phyloP scores from a whole-genome alignment of 2,113 vertebrate species.

The Syngnathoides biaculeatus region DNA sequence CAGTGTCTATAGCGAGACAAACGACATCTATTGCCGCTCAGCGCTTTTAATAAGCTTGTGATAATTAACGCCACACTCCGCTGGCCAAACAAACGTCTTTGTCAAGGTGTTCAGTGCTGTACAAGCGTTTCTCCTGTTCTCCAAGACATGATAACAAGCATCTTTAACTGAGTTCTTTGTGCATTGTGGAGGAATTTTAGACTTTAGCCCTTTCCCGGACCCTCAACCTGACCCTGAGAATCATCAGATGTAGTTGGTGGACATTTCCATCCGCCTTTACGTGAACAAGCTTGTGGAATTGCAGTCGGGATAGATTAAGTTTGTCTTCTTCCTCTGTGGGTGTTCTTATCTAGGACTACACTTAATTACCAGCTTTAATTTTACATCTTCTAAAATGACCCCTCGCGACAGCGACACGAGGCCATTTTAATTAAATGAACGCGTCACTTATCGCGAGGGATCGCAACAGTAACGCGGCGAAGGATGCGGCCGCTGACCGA shows the following conservation, averaged over 20 bases:
- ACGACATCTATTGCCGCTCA: constrained; percentile 68
- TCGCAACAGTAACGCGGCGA: constrained; percentile 79
- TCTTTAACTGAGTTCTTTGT: constrained; percentile 79
- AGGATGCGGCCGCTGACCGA: constrained; percentile 70
- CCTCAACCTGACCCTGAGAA: constrained; percentile 60
- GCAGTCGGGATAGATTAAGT: constrained; percentile 86
- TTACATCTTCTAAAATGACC: constrained; percentile 89
- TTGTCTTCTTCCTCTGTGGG: constrained; percentile 80
- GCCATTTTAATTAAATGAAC: constrained; percentile 95
- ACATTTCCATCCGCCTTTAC: constrained; percentile 78
- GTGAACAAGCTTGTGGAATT: constrained; percentile 83
- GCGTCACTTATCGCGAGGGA: constrained; percentile 77
- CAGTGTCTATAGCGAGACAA: constrained; percentile 70
- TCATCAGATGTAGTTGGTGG: constrained; percentile 82
- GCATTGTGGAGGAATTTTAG: constrained; percentile 36
- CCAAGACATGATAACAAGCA: constrained; percentile 79
- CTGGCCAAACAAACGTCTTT: constrained; percentile 81
- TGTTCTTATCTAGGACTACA: constrained; percentile 86
- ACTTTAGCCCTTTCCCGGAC: constrained; percentile 19
- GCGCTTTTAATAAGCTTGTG: constrained; percentile 75
- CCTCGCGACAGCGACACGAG: constrained; percentile 77
- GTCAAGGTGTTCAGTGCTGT: constrained; percentile 76
- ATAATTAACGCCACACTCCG: constrained; percentile 80
- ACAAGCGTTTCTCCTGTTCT: constrained; percentile 75
- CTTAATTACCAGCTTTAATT: constrained; percentile 98